A percentile compares a stretch with the other conserved stretches of the same genome.
phyloP scores from a whole-genome alignment of 2,888 invertebrate species.

The Noctua pronuba region DNA sequence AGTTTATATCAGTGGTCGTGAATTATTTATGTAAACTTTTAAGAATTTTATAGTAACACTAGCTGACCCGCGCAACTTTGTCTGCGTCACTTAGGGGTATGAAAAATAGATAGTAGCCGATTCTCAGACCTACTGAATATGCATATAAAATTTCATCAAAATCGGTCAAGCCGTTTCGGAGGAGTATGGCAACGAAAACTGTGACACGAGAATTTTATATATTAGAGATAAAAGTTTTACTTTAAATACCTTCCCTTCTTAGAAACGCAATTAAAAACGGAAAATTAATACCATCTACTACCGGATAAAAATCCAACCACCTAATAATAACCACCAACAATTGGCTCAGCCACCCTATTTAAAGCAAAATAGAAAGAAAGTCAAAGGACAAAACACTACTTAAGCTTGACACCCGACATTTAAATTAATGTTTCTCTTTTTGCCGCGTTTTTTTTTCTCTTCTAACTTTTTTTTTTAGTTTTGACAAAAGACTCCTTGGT shows the following conservation, averaged over 20 bases:
- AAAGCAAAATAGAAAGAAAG: conserved; percentile 69
- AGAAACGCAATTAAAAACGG: neutral
- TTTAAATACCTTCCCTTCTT: neutral
- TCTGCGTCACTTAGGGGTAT: too few species aligned
- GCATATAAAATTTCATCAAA: too few species aligned
- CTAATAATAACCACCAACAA: conserved; percentile 47
- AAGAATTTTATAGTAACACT: too few species aligned
- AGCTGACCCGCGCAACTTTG: too few species aligned
- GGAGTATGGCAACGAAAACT: too few species aligned
- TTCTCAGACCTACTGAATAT: too few species aligned
- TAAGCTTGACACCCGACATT: conserved; percentile 79
- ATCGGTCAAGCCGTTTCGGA: too few species aligned
- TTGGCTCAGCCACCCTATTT: conserved; percentile 66
- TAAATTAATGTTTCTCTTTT: conserved; percentile 83
- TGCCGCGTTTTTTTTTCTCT: conserved; percentile 59
- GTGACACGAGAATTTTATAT: too few species aligned
- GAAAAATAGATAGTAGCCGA: too few species aligned
- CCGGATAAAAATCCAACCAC: neutral
- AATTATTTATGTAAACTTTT: too few species aligned
- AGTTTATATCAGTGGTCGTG: neutral
- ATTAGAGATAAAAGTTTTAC: too few species aligned
- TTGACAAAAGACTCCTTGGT: conserved; percentile 73
- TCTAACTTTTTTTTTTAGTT: conserved; percentile 49
- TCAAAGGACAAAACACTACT: conserved; percentile 81
- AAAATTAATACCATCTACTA: neutral